Evolutionary conservation across 2,113 vertebrate species (phyloP).

Genomic region (Garra rufa): DNA sequence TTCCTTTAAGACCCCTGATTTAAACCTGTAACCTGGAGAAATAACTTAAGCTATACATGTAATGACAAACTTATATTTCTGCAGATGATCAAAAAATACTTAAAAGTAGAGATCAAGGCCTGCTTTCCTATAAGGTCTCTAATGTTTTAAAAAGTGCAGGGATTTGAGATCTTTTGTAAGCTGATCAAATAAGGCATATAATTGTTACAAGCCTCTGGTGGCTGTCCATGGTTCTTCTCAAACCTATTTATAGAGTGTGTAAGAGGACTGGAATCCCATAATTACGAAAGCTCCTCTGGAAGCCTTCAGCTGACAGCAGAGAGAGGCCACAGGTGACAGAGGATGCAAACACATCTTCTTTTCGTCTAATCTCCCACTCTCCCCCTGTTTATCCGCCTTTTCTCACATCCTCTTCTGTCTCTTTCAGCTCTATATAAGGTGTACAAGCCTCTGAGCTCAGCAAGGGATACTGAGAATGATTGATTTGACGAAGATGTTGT

Average conservation of each 20-base stretch:
- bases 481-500: neutral
- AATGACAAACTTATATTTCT: neutral
- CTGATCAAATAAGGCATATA: constrained; percentile 35
- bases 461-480: neutral
- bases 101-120: neutral
- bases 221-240: constrained; percentile 12
- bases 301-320: constrained; percentile 32
- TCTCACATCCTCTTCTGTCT: constrained; percentile 6
- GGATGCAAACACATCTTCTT: constrained; percentile 43
- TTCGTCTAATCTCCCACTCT: constrained; percentile 35
- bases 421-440: constrained; percentile 71
- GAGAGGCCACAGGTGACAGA: constrained; percentile 46
- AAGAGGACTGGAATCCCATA: constrained; percentile 33
- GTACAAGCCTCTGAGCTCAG: constrained; percentile 2
- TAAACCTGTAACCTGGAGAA: neutral
- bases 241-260: constrained; percentile 47
- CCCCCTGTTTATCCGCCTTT: constrained; percentile 8
- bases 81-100: neutral
- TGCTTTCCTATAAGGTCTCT: neutral
- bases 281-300: constrained; percentile 47
- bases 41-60: neutral
- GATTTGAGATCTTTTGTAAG: neutral
- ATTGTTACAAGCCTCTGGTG: constrained; percentile 3
- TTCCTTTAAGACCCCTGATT: no score
- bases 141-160: neutral